Percentiles rank a stretch among this genome's conserved stretches.
These are phyloP conservation scores for Parnassius apollo DNA, from an alignment of 2,888 invertebrate genomes.

Conservation along the genomic window DNA sequence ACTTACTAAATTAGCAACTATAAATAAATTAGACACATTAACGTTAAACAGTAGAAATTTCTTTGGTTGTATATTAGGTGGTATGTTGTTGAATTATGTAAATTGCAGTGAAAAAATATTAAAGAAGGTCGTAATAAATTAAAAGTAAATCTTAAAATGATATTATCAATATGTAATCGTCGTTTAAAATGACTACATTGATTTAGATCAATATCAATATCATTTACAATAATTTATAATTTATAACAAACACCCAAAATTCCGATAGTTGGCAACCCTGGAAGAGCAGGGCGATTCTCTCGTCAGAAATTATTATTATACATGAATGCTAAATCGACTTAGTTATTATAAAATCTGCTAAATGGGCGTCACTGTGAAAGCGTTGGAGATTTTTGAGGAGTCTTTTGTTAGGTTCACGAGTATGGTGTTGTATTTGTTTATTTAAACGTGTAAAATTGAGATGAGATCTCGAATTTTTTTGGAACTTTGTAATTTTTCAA, in stretches of 20 bases:
- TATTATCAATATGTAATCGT: too few relatives aligned
- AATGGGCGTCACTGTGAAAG: slow-evolving; percentile 51
- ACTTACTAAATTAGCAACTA: too few relatives aligned
- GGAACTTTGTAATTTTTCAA: not conserved
- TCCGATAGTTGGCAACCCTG: slow-evolving; percentile 12
- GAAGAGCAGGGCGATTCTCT: slow-evolving; percentile 30
- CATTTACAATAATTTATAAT: too few relatives aligned
- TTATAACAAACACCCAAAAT: not conserved
- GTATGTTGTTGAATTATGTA: too few relatives aligned
- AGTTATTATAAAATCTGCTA: slow-evolving; percentile 54
- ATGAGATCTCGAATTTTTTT: slow-evolving; percentile 3
- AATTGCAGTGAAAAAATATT: too few relatives aligned
- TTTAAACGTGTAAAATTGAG: slow-evolving; percentile 46
- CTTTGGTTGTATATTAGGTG: too few relatives aligned
- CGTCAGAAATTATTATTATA: slow-evolving; percentile 58
- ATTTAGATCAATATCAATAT: too few relatives aligned
- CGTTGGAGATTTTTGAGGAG: slow-evolving; percentile 44
- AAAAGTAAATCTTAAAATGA: too few relatives aligned
- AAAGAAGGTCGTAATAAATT: too few relatives aligned
- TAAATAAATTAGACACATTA: too few relatives aligned
- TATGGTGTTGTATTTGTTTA: slow-evolving; percentile 50
- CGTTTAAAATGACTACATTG: too few relatives aligned
- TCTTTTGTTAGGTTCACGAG: slow-evolving; percentile 45
- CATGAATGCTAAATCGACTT: slow-evolving; percentile 42
- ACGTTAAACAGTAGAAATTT: too few relatives aligned